phyloP scores from a whole-genome alignment of 2,113 vertebrate species.

The Sus scrofa region DNA sequence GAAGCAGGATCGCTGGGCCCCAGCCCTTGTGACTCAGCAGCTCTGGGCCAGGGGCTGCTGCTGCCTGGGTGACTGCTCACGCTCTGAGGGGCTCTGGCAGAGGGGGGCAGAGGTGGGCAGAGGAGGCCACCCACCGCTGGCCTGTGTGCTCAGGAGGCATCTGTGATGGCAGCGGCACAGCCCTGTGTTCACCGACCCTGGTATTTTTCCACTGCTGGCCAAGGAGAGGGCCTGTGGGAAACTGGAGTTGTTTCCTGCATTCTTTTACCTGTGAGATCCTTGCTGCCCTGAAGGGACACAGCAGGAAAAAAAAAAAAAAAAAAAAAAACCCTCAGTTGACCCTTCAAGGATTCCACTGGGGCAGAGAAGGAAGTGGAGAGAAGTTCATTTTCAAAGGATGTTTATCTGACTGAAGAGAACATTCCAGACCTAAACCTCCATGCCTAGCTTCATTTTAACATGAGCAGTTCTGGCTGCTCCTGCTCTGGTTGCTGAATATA shows the following conservation, averaged over 20 bases:
- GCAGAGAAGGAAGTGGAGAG: not conserved
- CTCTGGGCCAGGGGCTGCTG: not conserved
- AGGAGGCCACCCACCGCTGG: rapidly evolving
- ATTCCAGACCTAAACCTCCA: not conserved
- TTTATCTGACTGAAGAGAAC: not conserved
- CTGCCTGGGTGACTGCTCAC: no score
- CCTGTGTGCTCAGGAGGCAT: not conserved
- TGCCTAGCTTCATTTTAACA: not conserved
- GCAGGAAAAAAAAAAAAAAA: not conserved
- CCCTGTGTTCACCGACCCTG: not conserved
- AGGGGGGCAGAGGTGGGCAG: rapidly evolving
- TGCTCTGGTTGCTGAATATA: not conserved
- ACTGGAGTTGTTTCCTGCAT: not conserved
- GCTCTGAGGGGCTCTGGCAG: rapidly evolving
- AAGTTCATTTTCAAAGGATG: not conserved
- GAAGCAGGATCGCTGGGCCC: not conserved
- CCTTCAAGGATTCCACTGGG: not conserved
- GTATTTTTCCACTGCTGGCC: not conserved
- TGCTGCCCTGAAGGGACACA: not conserved
- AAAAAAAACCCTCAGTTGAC: not conserved
- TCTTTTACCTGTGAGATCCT: not conserved
- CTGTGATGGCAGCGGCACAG: not conserved
- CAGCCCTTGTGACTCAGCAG: not conserved
- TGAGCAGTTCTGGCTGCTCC: not conserved
- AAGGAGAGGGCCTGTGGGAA: not conserved